Evolutionary conservation across 2,888 invertebrate species (phyloP).

Genomic region (Trilocha varians): DNA sequence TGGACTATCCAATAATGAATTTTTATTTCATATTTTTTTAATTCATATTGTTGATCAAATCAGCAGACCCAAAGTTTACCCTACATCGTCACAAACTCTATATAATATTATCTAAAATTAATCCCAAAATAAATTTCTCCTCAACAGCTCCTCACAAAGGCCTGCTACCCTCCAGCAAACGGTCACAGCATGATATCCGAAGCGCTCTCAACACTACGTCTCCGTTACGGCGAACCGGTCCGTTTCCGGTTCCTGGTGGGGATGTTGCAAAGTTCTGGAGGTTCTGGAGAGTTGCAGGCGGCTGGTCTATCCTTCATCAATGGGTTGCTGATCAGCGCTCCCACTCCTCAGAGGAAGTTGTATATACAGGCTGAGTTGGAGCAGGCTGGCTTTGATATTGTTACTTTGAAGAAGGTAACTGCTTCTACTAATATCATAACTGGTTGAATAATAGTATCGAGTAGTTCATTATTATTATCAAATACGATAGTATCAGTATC

Average conservation of each 20-base stretch:
- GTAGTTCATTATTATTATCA: neutral
- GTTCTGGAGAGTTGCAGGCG: slow-evolving; percentile 81
- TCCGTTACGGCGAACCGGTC: slow-evolving; percentile 93
- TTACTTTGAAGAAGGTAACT: slow-evolving; percentile 72
- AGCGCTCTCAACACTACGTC: slow-evolving; percentile 88
- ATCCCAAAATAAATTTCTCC: too few relatives aligned
- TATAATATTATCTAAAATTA: too few relatives aligned
- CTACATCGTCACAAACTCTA: too few relatives aligned
- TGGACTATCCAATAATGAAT: too few relatives aligned
- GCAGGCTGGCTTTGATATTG: slow-evolving; percentile 84
- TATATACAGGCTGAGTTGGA: slow-evolving; percentile 90
- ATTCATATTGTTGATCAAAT: too few relatives aligned
- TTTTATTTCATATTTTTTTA: too few relatives aligned
- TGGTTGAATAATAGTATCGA: neutral
- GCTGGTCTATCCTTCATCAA: slow-evolving; percentile 90
- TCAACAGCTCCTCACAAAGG: slow-evolving; percentile 84
- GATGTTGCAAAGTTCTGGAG: slow-evolving; percentile 86
- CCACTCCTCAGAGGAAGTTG: slow-evolving; percentile 81
- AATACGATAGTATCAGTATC: too few relatives aligned
- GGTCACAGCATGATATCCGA: slow-evolving; percentile 92
- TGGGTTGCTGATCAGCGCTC: slow-evolving; percentile 84
- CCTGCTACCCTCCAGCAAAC: slow-evolving; percentile 80
- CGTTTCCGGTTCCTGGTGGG: slow-evolving; percentile 92
- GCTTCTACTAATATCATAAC: neutral
- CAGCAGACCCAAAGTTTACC: too few relatives aligned